Evolutionary conservation across 2,113 vertebrate genomes (phyloP), one percentile per base, ranked within the genome.

Genomic region (Cichladusa arquata): DNA sequence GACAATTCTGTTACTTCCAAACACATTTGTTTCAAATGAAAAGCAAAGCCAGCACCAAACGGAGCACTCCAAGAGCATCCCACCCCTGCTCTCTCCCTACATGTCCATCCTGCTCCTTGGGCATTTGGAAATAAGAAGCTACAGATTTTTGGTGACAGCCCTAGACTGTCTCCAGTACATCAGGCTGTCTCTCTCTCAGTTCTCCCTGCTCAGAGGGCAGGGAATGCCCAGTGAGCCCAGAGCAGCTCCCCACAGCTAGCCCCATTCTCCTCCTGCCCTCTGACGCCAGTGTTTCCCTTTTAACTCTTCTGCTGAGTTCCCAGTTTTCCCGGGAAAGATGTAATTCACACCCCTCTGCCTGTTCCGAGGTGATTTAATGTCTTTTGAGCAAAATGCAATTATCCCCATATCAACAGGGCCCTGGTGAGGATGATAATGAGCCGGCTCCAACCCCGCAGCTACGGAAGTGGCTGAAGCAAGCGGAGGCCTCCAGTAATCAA

Each of bases 301-400:
- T 80, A 81, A 40, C 54, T 66, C 48, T 87, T 94, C 96, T 70
- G 71, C 78, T 51, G 56, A 58, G 76, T 34, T 90, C 67, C 95
- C 78, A 23, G 14, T 78, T 94, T 79, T 84, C 76, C 96, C 10
- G 2, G 81, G 60, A 33, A 88, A 96, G 90, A 84, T 34, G 88
- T 70, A 90, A 95, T 92, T 96, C 91, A 86, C 73, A 94, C 86
- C 73, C 95, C 66, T 85, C 88, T 12, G 42, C 69, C 95, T 82
- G 92, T 93, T 96, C 96, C 23, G 0, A 0, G 3, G 83, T 95
- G 94, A 96, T 78, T 94, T 92, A 93, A 93, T 79, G 70, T 72
- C 83, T 95, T 97, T 85, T 76, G 93, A 97, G 95, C 79, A 96
- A 96, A 90, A 98, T 97, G 91, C 95, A 97, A 97, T 96, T 95